Conservation (phyloP, 2,888 invertebrate genomes). For the Philaethria dido region DNA sequence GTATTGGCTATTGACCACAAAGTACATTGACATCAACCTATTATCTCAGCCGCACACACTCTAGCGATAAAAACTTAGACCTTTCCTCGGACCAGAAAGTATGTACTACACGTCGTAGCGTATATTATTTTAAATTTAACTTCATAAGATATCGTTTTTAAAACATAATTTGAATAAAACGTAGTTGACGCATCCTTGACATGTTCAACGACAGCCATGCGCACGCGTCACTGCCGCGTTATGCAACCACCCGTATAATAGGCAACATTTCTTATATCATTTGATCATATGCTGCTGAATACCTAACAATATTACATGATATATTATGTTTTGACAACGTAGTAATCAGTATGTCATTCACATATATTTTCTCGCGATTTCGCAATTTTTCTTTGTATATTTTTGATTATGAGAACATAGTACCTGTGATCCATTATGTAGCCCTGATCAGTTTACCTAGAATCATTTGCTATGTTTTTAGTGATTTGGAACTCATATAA, state of each 20-base stretch:
- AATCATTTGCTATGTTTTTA: too few species aligned
- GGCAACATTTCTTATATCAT: constrained; percentile 46
- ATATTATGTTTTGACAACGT: background rate
- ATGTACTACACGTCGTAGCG: background rate
- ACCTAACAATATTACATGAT: background rate
- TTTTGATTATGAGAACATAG: background rate
- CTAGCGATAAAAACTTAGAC: constrained; percentile 10
- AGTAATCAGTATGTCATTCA: background rate
- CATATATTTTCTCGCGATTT: background rate
- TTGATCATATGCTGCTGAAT: constrained; percentile 11
- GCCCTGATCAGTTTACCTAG: too few species aligned
- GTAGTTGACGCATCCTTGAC: constrained; percentile 73
- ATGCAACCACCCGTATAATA: constrained; percentile 67
- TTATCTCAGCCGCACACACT: constrained; percentile 5
- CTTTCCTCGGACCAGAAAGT: background rate
- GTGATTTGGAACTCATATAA: too few species aligned
- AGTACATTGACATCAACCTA: constrained; percentile 15
- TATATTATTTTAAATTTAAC: constrained; percentile 1
- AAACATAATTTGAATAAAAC: constrained; percentile 28
- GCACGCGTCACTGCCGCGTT: constrained; percentile 54
- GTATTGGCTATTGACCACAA: constrained; percentile 9
- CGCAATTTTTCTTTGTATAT: background rate
- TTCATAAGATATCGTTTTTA: constrained; percentile 3
- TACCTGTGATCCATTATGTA: too few species aligned
- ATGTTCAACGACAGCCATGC: constrained; percentile 53